These are phyloP conservation scores for Syrphus vitripennis DNA, from an alignment of 2,888 invertebrate genomes.

Conservation along the genomic window DNA sequence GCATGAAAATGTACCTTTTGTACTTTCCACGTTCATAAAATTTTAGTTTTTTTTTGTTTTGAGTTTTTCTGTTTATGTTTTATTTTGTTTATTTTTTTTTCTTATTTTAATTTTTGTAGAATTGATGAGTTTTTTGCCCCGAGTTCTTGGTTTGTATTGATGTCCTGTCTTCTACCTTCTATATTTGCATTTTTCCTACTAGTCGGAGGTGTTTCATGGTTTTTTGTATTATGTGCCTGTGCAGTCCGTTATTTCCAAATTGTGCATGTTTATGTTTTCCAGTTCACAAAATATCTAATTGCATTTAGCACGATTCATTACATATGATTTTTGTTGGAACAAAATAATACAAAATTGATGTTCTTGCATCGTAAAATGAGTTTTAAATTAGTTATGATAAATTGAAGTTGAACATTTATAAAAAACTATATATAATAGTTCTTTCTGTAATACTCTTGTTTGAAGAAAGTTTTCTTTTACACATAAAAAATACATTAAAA, in stretches of 20 bases:
- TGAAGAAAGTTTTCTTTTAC: too few species aligned
- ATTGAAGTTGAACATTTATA: too few species aligned
- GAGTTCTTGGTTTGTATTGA: slow-evolving; percentile 79
- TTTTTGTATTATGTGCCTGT: slow-evolving; percentile 50
- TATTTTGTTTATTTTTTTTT: slow-evolving; percentile 58
- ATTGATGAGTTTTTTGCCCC: slow-evolving; percentile 80
- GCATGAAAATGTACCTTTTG: slow-evolving; percentile 33
- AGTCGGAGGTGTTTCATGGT: slow-evolving; percentile 16
- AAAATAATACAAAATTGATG: background rate
- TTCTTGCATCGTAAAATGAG: background rate
- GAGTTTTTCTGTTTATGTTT: slow-evolving; percentile 56
- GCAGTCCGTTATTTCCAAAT: slow-evolving; percentile 20
- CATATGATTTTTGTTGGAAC: slow-evolving; percentile 28
- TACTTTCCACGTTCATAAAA: background rate
- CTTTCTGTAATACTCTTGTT: too few species aligned
- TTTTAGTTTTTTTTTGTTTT: slow-evolving; percentile 43
- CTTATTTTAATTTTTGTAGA: slow-evolving; percentile 76
- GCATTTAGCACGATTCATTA: slow-evolving; percentile 35
- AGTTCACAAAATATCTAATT: slow-evolving; percentile 27
- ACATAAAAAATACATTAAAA: too few species aligned
- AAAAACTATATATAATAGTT: too few species aligned
- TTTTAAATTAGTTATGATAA: too few species aligned
- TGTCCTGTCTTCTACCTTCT: slow-evolving; percentile 66
- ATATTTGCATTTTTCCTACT: slow-evolving; percentile 34
- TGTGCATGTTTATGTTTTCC: slow-evolving; percentile 51